Percentiles rank a stretch among this genome's conserved stretches.
phyloP scores from a whole-genome alignment of 2,888 invertebrate genomes.

The Sipha maydis region DNA sequence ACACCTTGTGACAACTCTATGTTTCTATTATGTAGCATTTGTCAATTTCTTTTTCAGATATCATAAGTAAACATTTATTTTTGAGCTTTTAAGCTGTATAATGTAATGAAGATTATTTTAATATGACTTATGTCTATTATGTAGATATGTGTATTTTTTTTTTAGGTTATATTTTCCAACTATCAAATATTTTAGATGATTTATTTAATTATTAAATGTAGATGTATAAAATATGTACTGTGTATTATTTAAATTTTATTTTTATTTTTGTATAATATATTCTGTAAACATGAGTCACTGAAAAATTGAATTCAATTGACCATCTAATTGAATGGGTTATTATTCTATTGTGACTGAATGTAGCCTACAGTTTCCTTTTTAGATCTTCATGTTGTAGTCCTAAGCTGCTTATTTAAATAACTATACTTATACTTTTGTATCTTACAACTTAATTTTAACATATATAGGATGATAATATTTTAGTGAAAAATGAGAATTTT shows the following conservation, averaged over 20 bases:
- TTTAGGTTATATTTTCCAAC: slow-evolving; percentile 3
- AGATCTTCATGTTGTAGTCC: slow-evolving; percentile 33
- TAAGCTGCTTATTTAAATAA: slow-evolving; percentile 37
- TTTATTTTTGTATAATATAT: slow-evolving; percentile 18
- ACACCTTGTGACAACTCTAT: slow-evolving; percentile 52
- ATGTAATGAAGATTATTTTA: slow-evolving; percentile 4
- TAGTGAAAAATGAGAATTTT: slow-evolving; percentile 42
- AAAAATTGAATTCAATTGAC: slow-evolving; percentile 60
- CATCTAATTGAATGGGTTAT: slow-evolving; percentile 58
- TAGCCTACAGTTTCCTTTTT: slow-evolving; percentile 58
- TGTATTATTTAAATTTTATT: slow-evolving; percentile 48
- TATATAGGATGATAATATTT: slow-evolving; percentile 28
- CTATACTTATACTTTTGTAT: slow-evolving; percentile 17
- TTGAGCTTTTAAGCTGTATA: background rate
- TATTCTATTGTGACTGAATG: slow-evolving; percentile 53
- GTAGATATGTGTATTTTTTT: background rate
- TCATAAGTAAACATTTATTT: slow-evolving; percentile 29
- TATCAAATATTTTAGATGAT: slow-evolving; percentile 30
- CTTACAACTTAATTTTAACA: slow-evolving; percentile 31
- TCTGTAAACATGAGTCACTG: slow-evolving; percentile 45
- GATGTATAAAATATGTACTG: slow-evolving; percentile 3
- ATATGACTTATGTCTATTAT: background rate
- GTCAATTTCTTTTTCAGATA: slow-evolving; percentile 59
- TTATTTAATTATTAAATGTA: slow-evolving; percentile 47
- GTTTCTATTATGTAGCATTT: slow-evolving; percentile 52